A percentile compares a stretch with the other conserved stretches of the same genome.
These are phyloP conservation scores for Ceratosolen solmsi DNA, from an alignment of 1,140 invertebrate genomes.

Conservation along the genomic window DNA sequence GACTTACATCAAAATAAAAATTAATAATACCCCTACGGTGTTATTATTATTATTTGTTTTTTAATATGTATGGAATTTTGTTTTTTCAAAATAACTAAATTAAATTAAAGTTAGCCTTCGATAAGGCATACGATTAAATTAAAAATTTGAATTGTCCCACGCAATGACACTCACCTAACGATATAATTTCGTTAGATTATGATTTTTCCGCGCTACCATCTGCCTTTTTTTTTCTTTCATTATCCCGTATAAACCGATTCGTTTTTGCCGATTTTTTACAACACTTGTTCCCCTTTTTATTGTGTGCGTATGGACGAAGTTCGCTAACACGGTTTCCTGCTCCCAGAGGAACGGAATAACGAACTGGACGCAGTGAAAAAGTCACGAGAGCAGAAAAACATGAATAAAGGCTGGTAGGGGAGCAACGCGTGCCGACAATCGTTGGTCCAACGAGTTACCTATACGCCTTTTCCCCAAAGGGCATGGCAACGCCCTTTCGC, in stretches of 20 bases:
- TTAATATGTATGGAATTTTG: too few species aligned
- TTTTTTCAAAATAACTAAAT: too few species aligned
- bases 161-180: too few species aligned
- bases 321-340: not conserved
- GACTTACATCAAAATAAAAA: too few species aligned
- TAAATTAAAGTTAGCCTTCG: too few species aligned
- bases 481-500: not conserved
- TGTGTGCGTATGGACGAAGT: not conserved
- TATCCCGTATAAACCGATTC: not conserved
- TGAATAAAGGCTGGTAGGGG: constrained; percentile 5
- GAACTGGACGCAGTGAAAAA: not conserved
- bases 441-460: not conserved
- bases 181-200: too few species aligned
- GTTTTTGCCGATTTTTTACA: not conserved
- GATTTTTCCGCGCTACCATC: too few species aligned
- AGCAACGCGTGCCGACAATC: constrained; percentile 15
- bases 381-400: not conserved
- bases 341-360: not conserved
- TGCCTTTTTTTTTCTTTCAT: not conserved
- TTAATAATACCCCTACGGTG: too few species aligned
- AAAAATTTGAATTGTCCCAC: too few species aligned
- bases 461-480: not conserved
- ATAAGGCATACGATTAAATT: too few species aligned
- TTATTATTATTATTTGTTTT: too few species aligned
- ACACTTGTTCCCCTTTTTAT: not conserved